A percentile compares a stretch with the other conserved stretches of the same genome.
Conservation (phyloP, 1,140 invertebrate species). For the Amphibalanus amphitrite region DNA sequence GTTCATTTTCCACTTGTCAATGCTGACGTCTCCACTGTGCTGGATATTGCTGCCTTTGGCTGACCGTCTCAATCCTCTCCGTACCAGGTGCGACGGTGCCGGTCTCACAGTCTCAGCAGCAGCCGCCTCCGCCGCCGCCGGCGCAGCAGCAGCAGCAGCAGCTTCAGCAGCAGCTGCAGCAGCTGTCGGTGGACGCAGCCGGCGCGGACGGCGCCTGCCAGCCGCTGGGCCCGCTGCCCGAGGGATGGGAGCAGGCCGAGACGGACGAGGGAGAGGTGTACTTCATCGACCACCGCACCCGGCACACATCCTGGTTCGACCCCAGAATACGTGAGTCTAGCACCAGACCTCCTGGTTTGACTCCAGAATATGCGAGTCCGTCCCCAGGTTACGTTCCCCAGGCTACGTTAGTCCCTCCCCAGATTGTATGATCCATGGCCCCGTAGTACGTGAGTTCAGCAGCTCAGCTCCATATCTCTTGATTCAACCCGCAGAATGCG, state of each 20-base stretch:
- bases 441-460: no score
- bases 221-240: slow-evolving; percentile 59
- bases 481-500: no score
- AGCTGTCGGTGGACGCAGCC: slow-evolving; percentile 8
- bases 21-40: no score
- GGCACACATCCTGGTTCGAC: slow-evolving; percentile 94
- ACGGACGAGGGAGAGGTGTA: slow-evolving; percentile 88
- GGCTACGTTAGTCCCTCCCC: no score
- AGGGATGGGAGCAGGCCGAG: slow-evolving; percentile 88
- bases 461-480: no score
- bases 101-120: slow-evolving; percentile 10
- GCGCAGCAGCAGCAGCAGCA: slow-evolving; percentile 6
- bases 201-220: slow-evolving; percentile 3
- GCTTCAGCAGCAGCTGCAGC: slow-evolving; percentile 7
- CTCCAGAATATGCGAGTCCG: slow-evolving; percentile 76
- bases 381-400: no score
- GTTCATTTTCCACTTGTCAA: no score
- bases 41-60: no score
- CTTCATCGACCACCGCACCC: slow-evolving; percentile 89
- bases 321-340: slow-evolving; percentile 75
- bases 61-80: slow-evolving; percentile 29
- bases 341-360: slow-evolving; percentile 90
- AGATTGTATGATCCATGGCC: no score
- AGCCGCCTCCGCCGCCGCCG: slow-evolving; percentile 5
- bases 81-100: not conserved